A percentile compares a stretch with the other conserved stretches of the same genome.
Evolutionary conservation across 2,797 vertebrate species (phyloP).

Genomic region (Galago senegalensis): DNA sequence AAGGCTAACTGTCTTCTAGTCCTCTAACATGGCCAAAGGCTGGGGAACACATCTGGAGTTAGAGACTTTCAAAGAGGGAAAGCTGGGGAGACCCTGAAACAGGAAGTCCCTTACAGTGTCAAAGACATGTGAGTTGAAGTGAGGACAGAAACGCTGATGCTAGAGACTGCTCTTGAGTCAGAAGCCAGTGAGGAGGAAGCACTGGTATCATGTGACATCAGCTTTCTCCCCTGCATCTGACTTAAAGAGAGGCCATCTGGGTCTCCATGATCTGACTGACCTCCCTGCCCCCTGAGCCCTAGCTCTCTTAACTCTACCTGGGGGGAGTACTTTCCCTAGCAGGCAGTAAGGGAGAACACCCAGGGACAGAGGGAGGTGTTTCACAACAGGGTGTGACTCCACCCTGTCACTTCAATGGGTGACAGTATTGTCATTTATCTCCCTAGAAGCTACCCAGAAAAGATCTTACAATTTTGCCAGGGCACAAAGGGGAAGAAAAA

Average conservation of each 20-base stretch:
- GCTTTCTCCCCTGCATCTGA: neutral
- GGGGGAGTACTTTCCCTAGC: neutral
- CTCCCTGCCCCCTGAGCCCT: neutral
- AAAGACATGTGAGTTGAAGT: slow-evolving; percentile 43
- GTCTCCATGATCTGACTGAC: neutral
- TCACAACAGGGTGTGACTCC: neutral
- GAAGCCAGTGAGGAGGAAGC: neutral
- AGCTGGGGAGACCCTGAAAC: slow-evolving; percentile 17
- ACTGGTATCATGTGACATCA: neutral
- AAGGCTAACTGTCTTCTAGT: neutral
- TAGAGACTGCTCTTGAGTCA: neutral
- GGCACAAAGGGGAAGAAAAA: neutral
- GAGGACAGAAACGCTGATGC: neutral
- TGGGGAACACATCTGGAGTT: neutral
- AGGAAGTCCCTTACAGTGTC: slow-evolving; percentile 66
- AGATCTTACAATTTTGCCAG: neutral
- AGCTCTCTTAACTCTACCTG: neutral
- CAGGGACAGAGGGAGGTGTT: slow-evolving; percentile 11
- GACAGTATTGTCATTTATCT: neutral
- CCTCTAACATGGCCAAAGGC: neutral
- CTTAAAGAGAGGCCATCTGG: neutral
- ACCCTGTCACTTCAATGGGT: neutral
- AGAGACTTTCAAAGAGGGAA: neutral
- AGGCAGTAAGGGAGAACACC: neutral
- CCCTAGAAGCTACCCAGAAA: neutral